Percentiles rank a stretch among this genome's conserved stretches.
These are phyloP conservation scores for Grallaria varia DNA, from an alignment of 2,113 vertebrate species.

Conservation along the genomic window DNA sequence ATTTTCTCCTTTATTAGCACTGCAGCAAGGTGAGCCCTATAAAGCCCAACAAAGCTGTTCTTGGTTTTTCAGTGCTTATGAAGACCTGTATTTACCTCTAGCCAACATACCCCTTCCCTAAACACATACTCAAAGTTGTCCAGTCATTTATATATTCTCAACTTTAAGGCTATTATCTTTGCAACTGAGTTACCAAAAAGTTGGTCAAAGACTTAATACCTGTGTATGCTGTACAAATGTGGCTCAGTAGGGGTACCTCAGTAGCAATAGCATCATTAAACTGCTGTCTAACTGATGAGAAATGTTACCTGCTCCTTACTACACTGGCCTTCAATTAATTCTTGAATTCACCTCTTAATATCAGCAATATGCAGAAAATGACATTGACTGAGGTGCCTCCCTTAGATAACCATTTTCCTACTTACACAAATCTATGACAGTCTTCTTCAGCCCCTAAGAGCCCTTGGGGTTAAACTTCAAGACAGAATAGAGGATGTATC, in stretches of 20 bases:
- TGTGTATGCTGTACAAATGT: not conserved
- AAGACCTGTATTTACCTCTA: not conserved
- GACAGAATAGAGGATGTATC: accelerated
- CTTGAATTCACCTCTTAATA: not conserved
- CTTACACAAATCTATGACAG: accelerated
- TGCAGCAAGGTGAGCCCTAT: not conserved
- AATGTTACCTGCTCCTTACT: not conserved
- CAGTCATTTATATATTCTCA: not conserved
- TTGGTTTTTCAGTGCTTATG: not conserved
- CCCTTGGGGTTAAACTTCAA: not conserved
- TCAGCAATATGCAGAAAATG: not conserved
- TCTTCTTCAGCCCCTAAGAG: not conserved
- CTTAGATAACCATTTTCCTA: not conserved
- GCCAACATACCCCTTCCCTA: not conserved
- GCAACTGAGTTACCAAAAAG: not conserved
- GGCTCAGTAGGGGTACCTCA: not conserved
- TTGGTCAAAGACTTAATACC: not conserved
- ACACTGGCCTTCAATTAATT: not conserved
- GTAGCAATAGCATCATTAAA: not conserved
- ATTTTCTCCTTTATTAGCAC: not conserved
- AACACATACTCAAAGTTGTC: not conserved
- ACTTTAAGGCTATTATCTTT: not conserved
- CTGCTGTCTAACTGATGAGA: not conserved
- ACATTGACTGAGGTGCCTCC: not conserved
- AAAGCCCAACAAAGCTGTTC: not conserved